These are phyloP conservation scores for Hecatera dysodea DNA, from an alignment of 2,888 invertebrate species.

Conservation along the genomic window DNA sequence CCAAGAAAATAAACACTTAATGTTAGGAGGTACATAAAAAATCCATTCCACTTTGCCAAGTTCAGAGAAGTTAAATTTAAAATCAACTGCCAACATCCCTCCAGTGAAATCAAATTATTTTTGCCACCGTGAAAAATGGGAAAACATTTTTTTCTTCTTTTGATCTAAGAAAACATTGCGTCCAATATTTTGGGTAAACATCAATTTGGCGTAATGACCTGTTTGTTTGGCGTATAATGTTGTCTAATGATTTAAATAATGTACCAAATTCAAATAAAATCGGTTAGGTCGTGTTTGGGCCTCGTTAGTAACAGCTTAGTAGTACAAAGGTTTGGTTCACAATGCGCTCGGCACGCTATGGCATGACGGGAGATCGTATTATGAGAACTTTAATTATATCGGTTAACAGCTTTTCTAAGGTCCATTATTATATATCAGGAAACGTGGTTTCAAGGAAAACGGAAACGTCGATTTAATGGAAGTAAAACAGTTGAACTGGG, in stretches of 20 bases:
- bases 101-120: slow-evolving; percentile 87
- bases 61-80: slow-evolving; percentile 85
- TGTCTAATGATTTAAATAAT: slow-evolving; percentile 71
- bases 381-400: slow-evolving; percentile 63
- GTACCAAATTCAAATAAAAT: slow-evolving; percentile 55
- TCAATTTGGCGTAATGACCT: slow-evolving; percentile 81
- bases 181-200: slow-evolving; percentile 80
- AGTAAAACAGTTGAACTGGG: slow-evolving; percentile 5
- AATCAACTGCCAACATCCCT: slow-evolving; percentile 84
- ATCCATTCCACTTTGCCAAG: slow-evolving; percentile 81
- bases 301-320: slow-evolving; percentile 69
- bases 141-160: slow-evolving; percentile 83
- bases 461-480: slow-evolving; percentile 22
- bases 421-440: slow-evolving; percentile 29
- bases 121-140: slow-evolving; percentile 84
- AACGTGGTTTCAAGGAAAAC: slow-evolving; percentile 30
- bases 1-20: slow-evolving; percentile 81
- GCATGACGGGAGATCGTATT: slow-evolving; percentile 69
- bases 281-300: slow-evolving; percentile 68
- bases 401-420: slow-evolving; percentile 51
- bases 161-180: slow-evolving; percentile 82
- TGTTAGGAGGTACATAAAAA: slow-evolving; percentile 81
- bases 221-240: slow-evolving; percentile 73
- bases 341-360: slow-evolving; percentile 61
- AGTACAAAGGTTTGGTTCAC: slow-evolving; percentile 50